These are phyloP conservation scores for Stigmatopora nigra DNA, from an alignment of 2,113 vertebrate species.

Conservation along the genomic window DNA sequence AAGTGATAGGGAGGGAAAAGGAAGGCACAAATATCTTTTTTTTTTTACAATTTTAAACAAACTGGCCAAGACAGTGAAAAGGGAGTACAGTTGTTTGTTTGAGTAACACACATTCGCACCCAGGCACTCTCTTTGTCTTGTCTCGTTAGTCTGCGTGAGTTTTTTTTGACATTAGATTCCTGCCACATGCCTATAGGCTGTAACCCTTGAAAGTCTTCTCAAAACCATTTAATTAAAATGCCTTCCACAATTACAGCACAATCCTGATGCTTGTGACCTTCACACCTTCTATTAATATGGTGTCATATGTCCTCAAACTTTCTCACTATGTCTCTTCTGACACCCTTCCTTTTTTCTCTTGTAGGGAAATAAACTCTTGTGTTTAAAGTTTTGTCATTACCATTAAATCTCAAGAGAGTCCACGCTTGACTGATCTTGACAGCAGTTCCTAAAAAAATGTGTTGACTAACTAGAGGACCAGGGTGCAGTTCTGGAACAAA, in stretches of 20 bases:
- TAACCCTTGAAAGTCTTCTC: constrained; percentile 59
- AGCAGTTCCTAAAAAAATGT: too few species aligned
- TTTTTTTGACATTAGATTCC: constrained; percentile 55
- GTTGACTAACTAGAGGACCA: too few species aligned
- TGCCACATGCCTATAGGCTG: constrained; percentile 40
- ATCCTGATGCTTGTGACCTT: constrained; percentile 57
- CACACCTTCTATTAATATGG: constrained; percentile 47
- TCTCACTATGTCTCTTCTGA: constrained; percentile 10
- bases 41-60: constrained; percentile 53
- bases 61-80: constrained; percentile 54
- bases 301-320: constrained; percentile 31
- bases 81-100: constrained; percentile 43
- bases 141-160: constrained; percentile 49
- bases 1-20: constrained; percentile 35
- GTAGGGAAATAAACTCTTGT: constrained; percentile 4
- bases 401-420: background rate
- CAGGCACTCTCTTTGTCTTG: background rate
- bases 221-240: constrained; percentile 69
- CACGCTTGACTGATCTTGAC: background rate
- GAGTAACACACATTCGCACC: constrained; percentile 16
- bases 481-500: too few species aligned
- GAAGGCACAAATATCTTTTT: constrained; percentile 41
- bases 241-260: constrained; percentile 64
- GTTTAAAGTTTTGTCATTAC: background rate
- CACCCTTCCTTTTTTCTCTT: background rate